phyloP scores from a whole-genome alignment of 1,140 invertebrate genomes.

The Sycophaga agraensis region DNA sequence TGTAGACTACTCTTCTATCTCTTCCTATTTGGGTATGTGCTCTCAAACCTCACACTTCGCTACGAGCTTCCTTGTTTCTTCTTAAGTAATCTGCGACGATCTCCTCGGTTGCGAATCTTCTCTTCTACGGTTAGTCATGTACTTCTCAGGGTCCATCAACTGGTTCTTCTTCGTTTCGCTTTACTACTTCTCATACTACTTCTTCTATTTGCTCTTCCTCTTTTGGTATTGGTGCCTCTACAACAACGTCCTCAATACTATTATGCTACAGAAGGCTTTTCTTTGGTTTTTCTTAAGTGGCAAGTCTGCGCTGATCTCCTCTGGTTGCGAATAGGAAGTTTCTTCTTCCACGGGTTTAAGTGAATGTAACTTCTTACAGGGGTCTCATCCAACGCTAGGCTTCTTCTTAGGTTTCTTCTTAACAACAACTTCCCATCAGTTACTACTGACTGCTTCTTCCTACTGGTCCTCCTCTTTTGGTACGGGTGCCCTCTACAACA shows the following conservation, averaged over 20 bases:
- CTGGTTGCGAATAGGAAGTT: slow-evolving; percentile 19
- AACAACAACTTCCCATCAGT: slow-evolving; percentile 42
- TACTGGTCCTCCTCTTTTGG: slow-evolving; percentile 38
- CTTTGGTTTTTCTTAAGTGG: slow-evolving; percentile 53
- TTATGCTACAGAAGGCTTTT: slow-evolving; percentile 50
- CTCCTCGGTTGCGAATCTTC: too few relatives aligned
- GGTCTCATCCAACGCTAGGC: slow-evolving; percentile 42
- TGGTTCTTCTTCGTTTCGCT: slow-evolving; percentile 39
- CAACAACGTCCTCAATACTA: slow-evolving; percentile 34
- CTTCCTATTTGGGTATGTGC: too few relatives aligned
- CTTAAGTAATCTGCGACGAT: slow-evolving; percentile 33
- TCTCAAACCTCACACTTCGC: too few relatives aligned
- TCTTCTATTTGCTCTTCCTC: slow-evolving; percentile 44
- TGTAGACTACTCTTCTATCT: too few relatives aligned
- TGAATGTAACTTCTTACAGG: slow-evolving; percentile 44
- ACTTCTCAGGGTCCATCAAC: slow-evolving; percentile 37
- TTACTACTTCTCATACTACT: slow-evolving; percentile 43
- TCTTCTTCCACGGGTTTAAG: slow-evolving; percentile 7
- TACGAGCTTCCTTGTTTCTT: slow-evolving; percentile 45
- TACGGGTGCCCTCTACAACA: slow-evolving; percentile 32
- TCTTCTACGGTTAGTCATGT: too few relatives aligned
- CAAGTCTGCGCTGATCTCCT: slow-evolving; percentile 39
- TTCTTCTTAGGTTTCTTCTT: slow-evolving; percentile 55
- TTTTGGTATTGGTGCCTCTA: slow-evolving; percentile 41
- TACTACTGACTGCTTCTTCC: slow-evolving; percentile 44